Conservation (phyloP, 2,113 vertebrate species). For the Hypanus sabinus region DNA sequence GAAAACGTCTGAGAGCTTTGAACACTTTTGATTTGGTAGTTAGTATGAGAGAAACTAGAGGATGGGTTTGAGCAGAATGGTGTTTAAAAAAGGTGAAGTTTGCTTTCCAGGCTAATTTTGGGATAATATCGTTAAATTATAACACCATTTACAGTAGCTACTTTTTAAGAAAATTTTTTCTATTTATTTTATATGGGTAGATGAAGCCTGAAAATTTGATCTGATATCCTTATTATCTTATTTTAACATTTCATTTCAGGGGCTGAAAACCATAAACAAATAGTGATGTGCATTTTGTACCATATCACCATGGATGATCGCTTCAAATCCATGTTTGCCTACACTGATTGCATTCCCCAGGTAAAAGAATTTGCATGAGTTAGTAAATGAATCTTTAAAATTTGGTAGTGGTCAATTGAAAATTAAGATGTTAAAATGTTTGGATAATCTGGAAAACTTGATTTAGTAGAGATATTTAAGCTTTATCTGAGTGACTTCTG, state of each 20-base stretch:
- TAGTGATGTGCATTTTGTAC: constrained; percentile 85
- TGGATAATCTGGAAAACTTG: not conserved
- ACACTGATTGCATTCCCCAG: constrained; percentile 88
- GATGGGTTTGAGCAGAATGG: too few species aligned
- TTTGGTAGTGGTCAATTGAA: not conserved
- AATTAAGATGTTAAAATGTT: not conserved
- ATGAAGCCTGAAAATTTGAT: not conserved
- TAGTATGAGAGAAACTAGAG: too few species aligned
- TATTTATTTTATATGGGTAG: not conserved
- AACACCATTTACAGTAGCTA: not conserved
- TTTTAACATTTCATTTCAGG: constrained; percentile 56
- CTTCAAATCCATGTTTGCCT: constrained; percentile 86
- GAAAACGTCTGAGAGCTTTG: too few species aligned
- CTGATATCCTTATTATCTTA: not conserved
- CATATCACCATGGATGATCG: constrained; percentile 88
- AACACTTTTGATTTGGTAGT: too few species aligned
- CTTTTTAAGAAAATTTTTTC: not conserved
- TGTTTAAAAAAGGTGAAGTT: too few species aligned
- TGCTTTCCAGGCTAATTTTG: too few species aligned
- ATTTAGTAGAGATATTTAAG: not conserved
- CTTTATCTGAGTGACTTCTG: not conserved
- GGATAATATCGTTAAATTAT: not conserved
- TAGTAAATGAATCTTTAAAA: not conserved
- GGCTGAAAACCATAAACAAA: constrained; percentile 84
- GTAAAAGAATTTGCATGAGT: constrained; percentile 52